Base-by-base conservation (phyloP, 1,140 invertebrate species). In the Tribolium castaneum region DNA sequence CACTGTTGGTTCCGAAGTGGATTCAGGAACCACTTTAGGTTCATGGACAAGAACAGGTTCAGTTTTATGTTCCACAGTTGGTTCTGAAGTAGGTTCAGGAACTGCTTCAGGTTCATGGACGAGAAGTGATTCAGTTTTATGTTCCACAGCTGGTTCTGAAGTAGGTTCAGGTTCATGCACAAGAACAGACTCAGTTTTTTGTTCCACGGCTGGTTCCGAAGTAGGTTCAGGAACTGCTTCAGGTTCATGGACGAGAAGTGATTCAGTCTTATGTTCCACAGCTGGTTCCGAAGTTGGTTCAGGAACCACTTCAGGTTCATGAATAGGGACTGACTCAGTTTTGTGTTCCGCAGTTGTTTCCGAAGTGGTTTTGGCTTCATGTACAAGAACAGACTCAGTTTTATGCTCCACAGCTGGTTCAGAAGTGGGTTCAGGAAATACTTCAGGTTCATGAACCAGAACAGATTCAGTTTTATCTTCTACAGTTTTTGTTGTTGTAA, bases 361-460 rank as follows among this genome's bases (percentile, higher is more conserved):
- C 14, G 84, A 59, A 56, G 56, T 80, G 6, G 80, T 76, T 80
- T 86, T 78, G 14, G 25, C 1, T 30, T 30, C 25, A 30, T 30
- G 25, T 5, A 6, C 25, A 30, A 30, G 25, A 30, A 30, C 25
- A 39, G 75, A 50, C 49, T 82, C 78, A 49, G 76, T 14, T 45
- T 52, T 74, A 9, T 56, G 52, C 62, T 80, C 66, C 45, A 72
- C 54, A 70, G 14, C 54, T 14, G 82, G 78, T 10, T 59, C 54
- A 39, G 39, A 14, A 50, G n/a, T 35, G 3, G 49, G 19, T 75
- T 79, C 74, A 3, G 70, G 35, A 4, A 30, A 12, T 0, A 62
- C 59, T 80, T 80, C 75, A 14, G 73, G 34, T 54, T 13, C 45
- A 12, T 62, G 45, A 13, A 9, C 50, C 3, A 52, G 10, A 25